Base-by-base conservation (phyloP, 2,888 invertebrate species). In the Eurois occulta region DNA sequence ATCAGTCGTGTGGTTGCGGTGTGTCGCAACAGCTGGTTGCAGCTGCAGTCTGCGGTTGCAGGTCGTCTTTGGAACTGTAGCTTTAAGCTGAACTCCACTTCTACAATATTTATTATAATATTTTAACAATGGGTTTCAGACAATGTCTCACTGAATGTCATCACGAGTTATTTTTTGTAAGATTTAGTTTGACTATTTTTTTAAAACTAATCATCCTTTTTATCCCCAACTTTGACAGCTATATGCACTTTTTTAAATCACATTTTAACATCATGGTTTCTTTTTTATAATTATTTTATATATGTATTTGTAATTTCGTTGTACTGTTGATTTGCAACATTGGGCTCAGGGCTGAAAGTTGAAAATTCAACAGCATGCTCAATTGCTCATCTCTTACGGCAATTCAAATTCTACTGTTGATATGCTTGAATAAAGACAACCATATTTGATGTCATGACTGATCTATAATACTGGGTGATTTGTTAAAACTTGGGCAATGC, bases 151-250 rank as follows among this genome's bases (percentile, higher is more conserved):
- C 13, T 70, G 18, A 10, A 48, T 1, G 48, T 21, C 2, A 65
- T 28, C 46, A 70, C 3, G 4, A 70, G 18, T 38, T 43, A 35
- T 68, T 48, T 66, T 24, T 52, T 72, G 0, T 38, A 11, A 32
- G 28, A 28, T 32, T n/a, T 76, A 21, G 21, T 46, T 48, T 62
- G 75, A 74, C 71, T 5, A 55, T 38, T 58, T 71, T 58, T 8
- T 28, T 43, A 1, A n/a, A n/a, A 64, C 2, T 32, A 78, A 78
- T 78, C 72, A 46, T 72, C 52, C 16, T 52, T 58, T 46, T 64
- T 80, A 24, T 58, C n/a, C 5, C 48, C 52, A 66, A 52, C 24
- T 70, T 65, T 75, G 81, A 80, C 80, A 32, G 76, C 80, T 66
- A 3, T 46, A 24, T 28, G 81, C 76, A 81, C 24, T 28, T 52